Conservation (phyloP, 1,140 invertebrate genomes). For the Cotesia glomerata region DNA sequence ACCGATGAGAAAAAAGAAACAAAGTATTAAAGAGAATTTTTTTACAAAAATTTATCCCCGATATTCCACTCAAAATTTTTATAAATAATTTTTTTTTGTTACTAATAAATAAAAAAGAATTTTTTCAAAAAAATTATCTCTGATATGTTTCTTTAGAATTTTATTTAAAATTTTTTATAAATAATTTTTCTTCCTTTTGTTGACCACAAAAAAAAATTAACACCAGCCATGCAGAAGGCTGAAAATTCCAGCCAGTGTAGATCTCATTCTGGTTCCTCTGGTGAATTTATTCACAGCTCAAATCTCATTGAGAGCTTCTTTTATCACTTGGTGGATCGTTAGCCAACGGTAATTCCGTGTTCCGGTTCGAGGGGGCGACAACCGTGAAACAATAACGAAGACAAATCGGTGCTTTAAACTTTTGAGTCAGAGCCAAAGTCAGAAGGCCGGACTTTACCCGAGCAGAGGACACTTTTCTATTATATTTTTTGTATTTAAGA, state of each 20-base stretch:
- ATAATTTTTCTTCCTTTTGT: background rate
- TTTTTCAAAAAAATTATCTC: no score
- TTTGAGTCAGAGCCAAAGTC: conserved; percentile 34
- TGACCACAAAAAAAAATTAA: no score
- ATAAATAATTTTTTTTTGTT: no score
- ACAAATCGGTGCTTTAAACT: conserved; percentile 33
- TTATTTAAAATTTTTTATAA: background rate
- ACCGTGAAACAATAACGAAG: conserved; percentile 34
- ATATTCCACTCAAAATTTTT: no score
- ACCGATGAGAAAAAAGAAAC: background rate
- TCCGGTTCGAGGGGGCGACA: background rate
- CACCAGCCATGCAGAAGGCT: no score
- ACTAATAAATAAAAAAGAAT: no score
- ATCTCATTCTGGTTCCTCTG: background rate
- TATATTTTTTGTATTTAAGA: no score
- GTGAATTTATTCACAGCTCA: conserved; percentile 15
- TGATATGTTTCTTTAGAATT: no score
- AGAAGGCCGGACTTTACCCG: background rate
- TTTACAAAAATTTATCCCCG: background rate
- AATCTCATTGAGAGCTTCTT: conserved; percentile 12
- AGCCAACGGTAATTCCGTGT: conserved; percentile 18
- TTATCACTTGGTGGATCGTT: conserved; percentile 28
- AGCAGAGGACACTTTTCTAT: no score
- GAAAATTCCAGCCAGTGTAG: no score
- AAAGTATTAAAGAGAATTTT: background rate